Evolutionary conservation across 2,113 vertebrate genomes (phyloP).

Genomic region (Labrus mixtus): DNA sequence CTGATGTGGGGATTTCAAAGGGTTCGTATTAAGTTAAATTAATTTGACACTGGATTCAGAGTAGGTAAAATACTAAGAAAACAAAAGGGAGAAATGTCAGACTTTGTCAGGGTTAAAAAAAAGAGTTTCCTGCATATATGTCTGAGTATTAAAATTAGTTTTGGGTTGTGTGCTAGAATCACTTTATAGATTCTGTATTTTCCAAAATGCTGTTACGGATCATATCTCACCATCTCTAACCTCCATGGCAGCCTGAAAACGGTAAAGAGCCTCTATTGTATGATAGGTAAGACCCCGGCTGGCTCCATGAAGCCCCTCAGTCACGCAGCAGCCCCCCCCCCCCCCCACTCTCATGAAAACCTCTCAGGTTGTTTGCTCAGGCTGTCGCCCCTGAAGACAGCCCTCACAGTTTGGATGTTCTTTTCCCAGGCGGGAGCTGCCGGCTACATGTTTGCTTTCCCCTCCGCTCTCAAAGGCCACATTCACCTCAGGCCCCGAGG

Average conservation of each 20-base stretch:
- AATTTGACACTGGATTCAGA: neutral
- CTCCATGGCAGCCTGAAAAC: neutral
- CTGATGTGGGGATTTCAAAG: too few relatives aligned
- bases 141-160: neutral
- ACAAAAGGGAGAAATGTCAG: neutral
- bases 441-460: slow-evolving; percentile 75
- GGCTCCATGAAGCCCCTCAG: slow-evolving; percentile 41
- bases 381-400: slow-evolving; percentile 72
- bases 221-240: slow-evolving; percentile 9
- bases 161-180: neutral
- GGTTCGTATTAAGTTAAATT: neutral
- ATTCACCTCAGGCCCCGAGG: slow-evolving; percentile 69
- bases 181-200: neutral
- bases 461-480: slow-evolving; percentile 77
- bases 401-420: slow-evolving; percentile 74
- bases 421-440: slow-evolving; percentile 78
- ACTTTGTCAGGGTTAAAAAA: neutral
- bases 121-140: neutral
- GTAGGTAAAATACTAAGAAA: neutral
- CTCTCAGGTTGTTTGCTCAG: slow-evolving; percentile 79
- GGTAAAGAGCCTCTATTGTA: slow-evolving; percentile 19
- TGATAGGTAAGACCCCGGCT: slow-evolving; percentile 23
- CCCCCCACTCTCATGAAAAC: slow-evolving; percentile 50
- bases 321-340: slow-evolving; percentile 25
- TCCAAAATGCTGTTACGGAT: neutral